Evolutionary conservation across 2,888 invertebrate species (phyloP).

Genomic region (Phanerotoma sp.): DNA sequence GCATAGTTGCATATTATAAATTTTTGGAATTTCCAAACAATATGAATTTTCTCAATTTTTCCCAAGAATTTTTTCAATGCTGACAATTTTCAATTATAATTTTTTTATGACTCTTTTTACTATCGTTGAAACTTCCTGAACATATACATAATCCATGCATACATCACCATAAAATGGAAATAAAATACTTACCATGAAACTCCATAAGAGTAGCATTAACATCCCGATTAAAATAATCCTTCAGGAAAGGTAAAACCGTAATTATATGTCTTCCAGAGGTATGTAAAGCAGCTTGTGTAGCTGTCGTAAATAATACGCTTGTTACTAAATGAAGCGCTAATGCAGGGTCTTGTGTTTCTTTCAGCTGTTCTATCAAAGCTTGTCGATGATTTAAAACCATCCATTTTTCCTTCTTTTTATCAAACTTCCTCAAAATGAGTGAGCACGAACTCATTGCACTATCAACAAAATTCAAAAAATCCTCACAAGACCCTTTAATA

Average conservation of each 20-base stretch:
- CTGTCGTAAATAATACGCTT: constrained; percentile 76
- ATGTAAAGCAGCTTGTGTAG: constrained; percentile 82
- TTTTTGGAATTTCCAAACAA: too few relatives aligned
- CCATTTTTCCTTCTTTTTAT: constrained; percentile 83
- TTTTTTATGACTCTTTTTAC: too few relatives aligned
- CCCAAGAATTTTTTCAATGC: too few relatives aligned
- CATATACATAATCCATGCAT: too few relatives aligned
- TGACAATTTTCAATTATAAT: too few relatives aligned
- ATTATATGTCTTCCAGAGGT: constrained; percentile 94
- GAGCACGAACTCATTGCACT: constrained; percentile 70
- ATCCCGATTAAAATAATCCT: constrained; percentile 68
- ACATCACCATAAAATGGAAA: too few relatives aligned
- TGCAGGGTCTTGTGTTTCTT: constrained; percentile 74
- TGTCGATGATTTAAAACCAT: constrained; percentile 79
- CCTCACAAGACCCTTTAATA: constrained; percentile 71
- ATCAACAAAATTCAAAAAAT: constrained; percentile 77
- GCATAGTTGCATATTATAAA: neutral
- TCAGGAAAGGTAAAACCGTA: constrained; percentile 72
- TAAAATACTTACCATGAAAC: constrained; percentile 72
- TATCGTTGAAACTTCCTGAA: too few relatives aligned
- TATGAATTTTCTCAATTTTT: too few relatives aligned
- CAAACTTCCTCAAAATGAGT: constrained; percentile 82
- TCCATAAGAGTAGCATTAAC: constrained; percentile 66
- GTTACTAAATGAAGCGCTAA: constrained; percentile 75
- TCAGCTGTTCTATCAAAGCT: constrained; percentile 76